Base-by-base conservation (phyloP, 2,113 vertebrate species). In the Cheirogaleus medius region DNA sequence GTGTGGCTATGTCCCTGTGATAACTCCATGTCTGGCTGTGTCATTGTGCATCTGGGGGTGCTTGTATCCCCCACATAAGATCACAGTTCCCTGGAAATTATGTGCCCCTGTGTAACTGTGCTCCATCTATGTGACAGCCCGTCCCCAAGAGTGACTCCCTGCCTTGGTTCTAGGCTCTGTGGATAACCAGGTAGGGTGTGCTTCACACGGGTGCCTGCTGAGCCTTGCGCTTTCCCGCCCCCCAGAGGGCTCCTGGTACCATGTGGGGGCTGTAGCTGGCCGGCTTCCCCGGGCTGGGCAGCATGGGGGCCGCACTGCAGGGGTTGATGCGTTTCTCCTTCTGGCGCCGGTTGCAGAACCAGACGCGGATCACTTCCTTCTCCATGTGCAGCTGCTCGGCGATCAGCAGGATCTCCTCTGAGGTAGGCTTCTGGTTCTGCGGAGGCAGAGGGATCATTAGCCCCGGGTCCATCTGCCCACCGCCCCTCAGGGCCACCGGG, bases 401-500 rank as follows among this genome's bases (percentile, higher is more conserved):
- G 25, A 99, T 99, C 97, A 99, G 98, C 98, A 99, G 98, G 98
- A 99, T 99, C 98, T 99, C 99, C 98, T 99, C 99, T 98, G 99
- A 99, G 99, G 99, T 99, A 99, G 99, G 99, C 99, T 99, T 99
- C 99, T 99, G 99, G 99, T 99, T 99, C 99, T 99, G 98, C n/a
- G 5, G 25, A 82, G 74, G 66, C 34, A 91, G n/a, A 95, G 27
- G 63, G 63, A 49, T 34, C 0, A 6, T 96, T 52, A 97, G 81
- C 9, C 5, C 52, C 0, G 0, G 3, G 34, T 32, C 73, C n/a
- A 25, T n/a, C 60, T 34, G 13, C 47, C 34, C 1, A 0, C 52
- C 47, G 6, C 11, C n/a, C 90, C 44, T 29, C 63, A 0, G 34
- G 44, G 49, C n/a, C 14, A 0, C 39, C 10, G 0, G 23, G n/a